Base-by-base conservation (phyloP, 1,140 invertebrate species). In the Drosophila suzukii region DNA sequence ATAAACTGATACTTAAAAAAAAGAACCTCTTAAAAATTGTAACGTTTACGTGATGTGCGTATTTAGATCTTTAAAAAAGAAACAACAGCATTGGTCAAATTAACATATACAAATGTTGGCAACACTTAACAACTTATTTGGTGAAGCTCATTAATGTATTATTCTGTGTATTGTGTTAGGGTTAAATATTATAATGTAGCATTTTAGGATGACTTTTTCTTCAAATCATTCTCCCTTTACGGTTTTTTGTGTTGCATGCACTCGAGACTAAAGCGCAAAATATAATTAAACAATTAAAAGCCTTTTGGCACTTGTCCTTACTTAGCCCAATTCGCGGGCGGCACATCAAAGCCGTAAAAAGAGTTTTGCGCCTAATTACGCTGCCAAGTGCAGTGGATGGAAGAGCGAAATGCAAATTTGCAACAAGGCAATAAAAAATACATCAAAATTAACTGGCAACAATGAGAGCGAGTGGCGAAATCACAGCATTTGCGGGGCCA, bases 211-310 rank as follows among this genome's bases (percentile, higher is more conserved):
- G 2, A 13, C 1, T 4, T 17, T 20, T 6, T 4, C 11, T 20
- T 17, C 3, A 39, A 39, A 39, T 39, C 12, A 20, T 8, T 12
- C 8, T 11, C 15, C 38, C 15, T 41, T 46, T 1, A 20, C 10
- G 17, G 6, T 13, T 66, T 66, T 2, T 46, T 27, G 11, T 36
- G 6, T 10, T 3, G 15, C 41, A 20, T 6, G n/a, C 53, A 20
- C 67, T 71, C 54, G 17, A 75, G 39, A 66, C 71, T 3, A 15
- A 15, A 39, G 41, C 53, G 46, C 54, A 63, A 72, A 75, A 55
- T 72, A 76, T 76, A 76, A 76, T 76, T 76, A 67, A 76, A 67
- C 72, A 76, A 76, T 76, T 76, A 76, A 75, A 75, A 51, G 39
- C 38, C 38, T 75, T 59, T 75, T 41, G 73, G 60, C 59, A 51